Percentiles rank a stretch among this genome's conserved stretches.
phyloP scores from a whole-genome alignment of 2,888 invertebrate species.

The Scaptomyza tumidula region DNA sequence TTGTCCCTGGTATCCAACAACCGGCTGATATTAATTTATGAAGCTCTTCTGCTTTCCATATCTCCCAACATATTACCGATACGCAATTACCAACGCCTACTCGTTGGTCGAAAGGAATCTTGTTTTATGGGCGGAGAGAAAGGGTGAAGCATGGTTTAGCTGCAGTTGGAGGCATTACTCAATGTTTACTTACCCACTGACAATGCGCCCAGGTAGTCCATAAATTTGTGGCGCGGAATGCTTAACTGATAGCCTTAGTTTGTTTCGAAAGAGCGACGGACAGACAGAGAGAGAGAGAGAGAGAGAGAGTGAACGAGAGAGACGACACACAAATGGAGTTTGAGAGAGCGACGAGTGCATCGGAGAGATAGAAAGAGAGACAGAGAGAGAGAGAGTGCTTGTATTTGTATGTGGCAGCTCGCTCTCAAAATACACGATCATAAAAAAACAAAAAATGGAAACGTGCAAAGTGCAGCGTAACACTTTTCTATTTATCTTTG shows the following conservation, averaged over 20 bases:
- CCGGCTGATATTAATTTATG: conserved; percentile 27
- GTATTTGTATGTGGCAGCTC: not conserved
- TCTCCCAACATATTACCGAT: conserved; percentile 44
- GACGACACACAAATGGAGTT: conserved; percentile 4
- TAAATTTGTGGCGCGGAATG: conserved; percentile 22
- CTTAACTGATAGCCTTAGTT: conserved; percentile 7
- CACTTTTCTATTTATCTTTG: not conserved
- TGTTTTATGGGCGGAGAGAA: not conserved
- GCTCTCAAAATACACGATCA: not conserved
- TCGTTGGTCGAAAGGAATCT: not conserved
- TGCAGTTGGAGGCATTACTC: conserved; percentile 33
- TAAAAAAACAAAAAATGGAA: not conserved
- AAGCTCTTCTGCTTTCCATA: conserved; percentile 27
- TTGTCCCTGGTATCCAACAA: not conserved
- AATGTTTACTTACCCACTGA: conserved; percentile 60
- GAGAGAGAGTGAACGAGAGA: not conserved
- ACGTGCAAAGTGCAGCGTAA: conserved; percentile 12
- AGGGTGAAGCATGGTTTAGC: not conserved
- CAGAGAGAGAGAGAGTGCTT: not conserved
- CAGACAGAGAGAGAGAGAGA: not conserved
- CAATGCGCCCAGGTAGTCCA: conserved; percentile 11
- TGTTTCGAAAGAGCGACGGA: not conserved
- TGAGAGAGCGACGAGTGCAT: not conserved
- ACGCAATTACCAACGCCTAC: conserved; percentile 57
- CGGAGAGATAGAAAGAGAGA: not conserved